These are phyloP conservation scores for Reinhardtius hippoglossoides DNA, from an alignment of 2,113 vertebrate species.

Conservation along the genomic window DNA sequence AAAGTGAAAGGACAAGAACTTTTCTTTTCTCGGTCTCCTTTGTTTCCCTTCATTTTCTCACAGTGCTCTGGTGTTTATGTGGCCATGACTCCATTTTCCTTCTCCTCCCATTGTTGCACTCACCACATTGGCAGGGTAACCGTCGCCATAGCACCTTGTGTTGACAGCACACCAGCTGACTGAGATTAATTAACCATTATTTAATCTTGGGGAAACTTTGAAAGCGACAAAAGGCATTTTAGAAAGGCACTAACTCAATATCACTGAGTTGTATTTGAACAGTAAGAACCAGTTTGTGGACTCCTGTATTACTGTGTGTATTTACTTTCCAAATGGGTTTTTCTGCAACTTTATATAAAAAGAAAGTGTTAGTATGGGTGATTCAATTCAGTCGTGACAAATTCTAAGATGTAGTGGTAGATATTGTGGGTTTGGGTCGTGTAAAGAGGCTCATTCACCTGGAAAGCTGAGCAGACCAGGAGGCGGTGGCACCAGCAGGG, in stretches of 20 bases:
- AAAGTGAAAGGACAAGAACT: slow-evolving; percentile 4
- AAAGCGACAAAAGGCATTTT: neutral
- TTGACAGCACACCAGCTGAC: slow-evolving; percentile 27
- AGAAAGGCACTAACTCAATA: neutral
- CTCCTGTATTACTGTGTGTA: neutral
- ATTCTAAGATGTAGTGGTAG: no score
- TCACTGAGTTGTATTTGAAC: neutral
- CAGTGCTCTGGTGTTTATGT: slow-evolving; percentile 16
- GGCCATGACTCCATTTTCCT: slow-evolving; percentile 25
- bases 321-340: no score
- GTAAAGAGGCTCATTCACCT: no score
- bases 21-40: slow-evolving; percentile 15
- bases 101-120: slow-evolving; percentile 5
- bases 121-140: slow-evolving; percentile 38
- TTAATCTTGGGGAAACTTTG: neutral
- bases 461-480: no score
- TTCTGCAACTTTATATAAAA: no score
- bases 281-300: neutral
- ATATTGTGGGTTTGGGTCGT: no score
- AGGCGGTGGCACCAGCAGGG: no score
- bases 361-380: no score
- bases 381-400: no score
- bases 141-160: slow-evolving; percentile 51
- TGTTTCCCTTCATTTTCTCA: slow-evolving; percentile 25
- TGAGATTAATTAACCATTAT: neutral